phyloP scores from a whole-genome alignment of 2,797 vertebrate species.

The Coracias cyanogaster region DNA sequence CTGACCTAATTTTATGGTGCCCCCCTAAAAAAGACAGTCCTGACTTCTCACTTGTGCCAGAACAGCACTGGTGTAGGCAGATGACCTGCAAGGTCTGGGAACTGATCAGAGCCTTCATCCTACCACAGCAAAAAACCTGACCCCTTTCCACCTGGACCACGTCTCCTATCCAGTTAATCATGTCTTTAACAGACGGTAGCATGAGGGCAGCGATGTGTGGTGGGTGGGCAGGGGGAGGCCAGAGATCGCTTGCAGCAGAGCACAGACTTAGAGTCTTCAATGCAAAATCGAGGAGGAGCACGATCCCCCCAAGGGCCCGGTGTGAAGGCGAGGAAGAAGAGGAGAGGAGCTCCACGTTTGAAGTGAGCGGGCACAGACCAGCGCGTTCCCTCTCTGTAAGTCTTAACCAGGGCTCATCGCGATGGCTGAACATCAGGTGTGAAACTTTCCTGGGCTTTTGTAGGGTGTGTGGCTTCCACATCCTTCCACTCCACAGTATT shows the following conservation, averaged over 20 bases:
- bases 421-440: rapidly evolving
- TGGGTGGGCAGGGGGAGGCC: not conserved
- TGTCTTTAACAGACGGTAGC: not conserved
- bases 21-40: not conserved
- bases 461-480: not conserved
- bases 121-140: not conserved
- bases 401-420: not conserved
- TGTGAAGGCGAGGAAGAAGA: not conserved
- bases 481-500: not conserved
- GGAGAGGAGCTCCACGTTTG: not conserved
- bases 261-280: not conserved
- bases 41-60: not conserved
- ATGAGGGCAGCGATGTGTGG: rapidly evolving
- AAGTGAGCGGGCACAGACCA: rapidly evolving
- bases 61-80: not conserved
- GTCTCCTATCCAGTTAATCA: not conserved
- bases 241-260: not conserved
- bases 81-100: not conserved
- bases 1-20: not conserved
- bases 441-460: not conserved
- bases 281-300: rapidly evolving
- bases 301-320: not conserved
- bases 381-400: rapidly evolving
- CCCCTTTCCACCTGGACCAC: not conserved
- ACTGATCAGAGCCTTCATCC: not conserved